Base-by-base conservation (phyloP, 30 jellyfish, hydroid and myxozoan species). In the Aurelia coerulea region DNA sequence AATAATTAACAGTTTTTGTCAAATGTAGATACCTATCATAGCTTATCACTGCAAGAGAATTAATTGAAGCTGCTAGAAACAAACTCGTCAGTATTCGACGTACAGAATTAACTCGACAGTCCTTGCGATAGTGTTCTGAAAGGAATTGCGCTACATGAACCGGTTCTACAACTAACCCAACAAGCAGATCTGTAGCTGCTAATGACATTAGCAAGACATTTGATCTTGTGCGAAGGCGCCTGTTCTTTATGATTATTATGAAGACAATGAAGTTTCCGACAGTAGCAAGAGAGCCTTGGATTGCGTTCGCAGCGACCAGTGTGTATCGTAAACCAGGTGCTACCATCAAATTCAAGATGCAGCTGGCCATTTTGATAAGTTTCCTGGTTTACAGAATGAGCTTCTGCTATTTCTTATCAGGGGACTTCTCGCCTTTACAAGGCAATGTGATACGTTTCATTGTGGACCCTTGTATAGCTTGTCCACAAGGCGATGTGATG, bases 121-220 rank as follows among this genome's bases (percentile, higher is more conserved):
- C 68, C 17, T 31, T 34, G 68, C 42, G 89, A 1, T 71, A 65
- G 2, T 74, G n/a, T 8, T 51, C 29, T 0, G 39, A 53, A n/a
- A 87, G 29, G 10, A 76, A 32, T 68, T 87, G 96, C 49, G 59
- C 37, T 14, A 50, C 31, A 5, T 86, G 49, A 9, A 78, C 17
- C 50, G 92, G 88, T 23, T 60, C 62, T 7, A 87, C 49, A 0
- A 87, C 19, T 16, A 19, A 4, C 8, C 93, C 96, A 42, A 87
- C 96, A 1, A 77, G 73, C n/a, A 79, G 23, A 67, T 87, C 96
- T 0, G 96, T 74, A 13, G 79, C 41, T 11, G 96, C 93, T 42
- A 87, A 59, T 1, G 96, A 87, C 13, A 60, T 49, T 8, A 76
- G 32, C 16, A 87, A 49, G 18, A n/a, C 17, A 39, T 60, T 87